Conservation (phyloP, 2,888 invertebrate genomes). For the Linnaemya tessellans region DNA sequence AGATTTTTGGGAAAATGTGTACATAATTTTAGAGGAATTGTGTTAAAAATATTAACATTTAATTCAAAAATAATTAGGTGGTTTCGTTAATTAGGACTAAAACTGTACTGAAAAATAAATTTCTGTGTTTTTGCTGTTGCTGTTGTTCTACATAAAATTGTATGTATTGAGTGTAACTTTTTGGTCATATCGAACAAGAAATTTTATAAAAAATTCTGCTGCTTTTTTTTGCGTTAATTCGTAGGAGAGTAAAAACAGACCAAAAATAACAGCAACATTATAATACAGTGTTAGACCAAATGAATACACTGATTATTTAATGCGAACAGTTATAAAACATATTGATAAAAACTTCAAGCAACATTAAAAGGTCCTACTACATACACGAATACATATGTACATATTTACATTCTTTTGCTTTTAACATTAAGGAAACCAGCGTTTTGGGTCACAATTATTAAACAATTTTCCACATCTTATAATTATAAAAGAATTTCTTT, state of each 20-base stretch:
- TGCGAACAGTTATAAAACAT: constrained; percentile 10
- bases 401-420: neutral
- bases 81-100: constrained; percentile 28
- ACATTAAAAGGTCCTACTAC: constrained; percentile 4
- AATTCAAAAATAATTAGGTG: constrained; percentile 27
- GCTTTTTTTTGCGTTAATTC: constrained; percentile 39
- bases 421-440: neutral
- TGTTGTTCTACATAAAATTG: constrained; percentile 40
- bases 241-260: constrained; percentile 60
- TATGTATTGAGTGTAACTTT: constrained; percentile 62
- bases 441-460: neutral
- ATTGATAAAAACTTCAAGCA: constrained; percentile 11
- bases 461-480: neutral
- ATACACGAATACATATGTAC: neutral
- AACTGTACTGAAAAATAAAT: constrained; percentile 48
- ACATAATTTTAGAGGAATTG: neutral
- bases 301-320: constrained; percentile 64
- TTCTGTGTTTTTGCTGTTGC: neutral
- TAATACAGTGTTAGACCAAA: constrained; percentile 62
- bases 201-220: constrained; percentile 33
- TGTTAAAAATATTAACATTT: neutral
- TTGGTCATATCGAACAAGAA: constrained; percentile 61
- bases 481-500: neutral
- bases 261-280: constrained; percentile 54
- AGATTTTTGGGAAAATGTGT: neutral